Conservation (phyloP, 1,140 invertebrate species). For the Drosophila ironensis region DNA sequence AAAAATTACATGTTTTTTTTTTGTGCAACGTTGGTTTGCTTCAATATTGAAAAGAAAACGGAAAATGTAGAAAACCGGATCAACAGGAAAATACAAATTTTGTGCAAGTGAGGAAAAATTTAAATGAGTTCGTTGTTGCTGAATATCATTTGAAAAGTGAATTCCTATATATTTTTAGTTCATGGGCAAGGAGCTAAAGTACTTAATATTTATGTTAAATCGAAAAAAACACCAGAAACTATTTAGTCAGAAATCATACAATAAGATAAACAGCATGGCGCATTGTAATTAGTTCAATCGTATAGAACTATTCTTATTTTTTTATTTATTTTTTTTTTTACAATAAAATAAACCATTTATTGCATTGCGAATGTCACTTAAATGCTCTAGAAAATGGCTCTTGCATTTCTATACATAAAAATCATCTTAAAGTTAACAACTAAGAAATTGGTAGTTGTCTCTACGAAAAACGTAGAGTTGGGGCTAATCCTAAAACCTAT, state of each 20-base stretch:
- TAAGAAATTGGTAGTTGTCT: conserved; percentile 41
- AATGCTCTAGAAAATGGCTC: conserved; percentile 57
- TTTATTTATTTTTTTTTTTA: conserved; percentile 9
- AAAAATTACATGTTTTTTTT: neutral
- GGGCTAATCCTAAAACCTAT: conserved; percentile 34
- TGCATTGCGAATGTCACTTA: conserved; percentile 77
- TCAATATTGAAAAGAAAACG: conserved; percentile 58
- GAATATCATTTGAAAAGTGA: conserved; percentile 5
- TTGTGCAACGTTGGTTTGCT: conserved; percentile 53
- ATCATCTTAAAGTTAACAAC: conserved; percentile 54
- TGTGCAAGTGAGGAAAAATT: conserved; percentile 74
- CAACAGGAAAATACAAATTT: conserved; percentile 77
- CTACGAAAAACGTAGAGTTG: conserved; percentile 47
- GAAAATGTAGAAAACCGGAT: conserved; percentile 62
- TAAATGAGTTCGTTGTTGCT: conserved; percentile 34
- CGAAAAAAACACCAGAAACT: no score
- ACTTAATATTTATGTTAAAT: conserved; percentile 23
- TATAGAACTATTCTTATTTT: no score
- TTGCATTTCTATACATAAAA: conserved; percentile 41
- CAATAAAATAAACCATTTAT: conserved; percentile 72
- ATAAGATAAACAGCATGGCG: no score
- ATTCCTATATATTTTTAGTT: conserved; percentile 17
- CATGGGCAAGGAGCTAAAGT: conserved; percentile 18
- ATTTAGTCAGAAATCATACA: no score
- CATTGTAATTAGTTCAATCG: no score